Conservation (phyloP, 2,797 vertebrate species). For the Amazonetta brasiliensis region DNA sequence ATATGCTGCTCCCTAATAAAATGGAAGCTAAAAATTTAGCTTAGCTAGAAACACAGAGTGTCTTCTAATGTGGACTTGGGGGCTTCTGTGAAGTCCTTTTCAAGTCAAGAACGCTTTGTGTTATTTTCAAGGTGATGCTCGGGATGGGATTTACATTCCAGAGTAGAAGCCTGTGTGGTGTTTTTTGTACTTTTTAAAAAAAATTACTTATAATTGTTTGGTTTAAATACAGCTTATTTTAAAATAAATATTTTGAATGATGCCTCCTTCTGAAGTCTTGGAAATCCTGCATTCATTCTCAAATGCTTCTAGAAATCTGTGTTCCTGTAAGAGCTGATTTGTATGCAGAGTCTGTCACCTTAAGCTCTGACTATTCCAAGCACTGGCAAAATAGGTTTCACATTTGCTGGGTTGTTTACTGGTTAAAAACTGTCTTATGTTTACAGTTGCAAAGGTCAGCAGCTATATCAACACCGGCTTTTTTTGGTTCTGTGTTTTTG, state of each 20-base stretch:
- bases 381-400: conserved; percentile 36
- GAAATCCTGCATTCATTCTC: background rate
- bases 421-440: conserved; percentile 64
- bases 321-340: conserved; percentile 31
- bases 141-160: background rate
- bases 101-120: background rate
- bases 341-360: conserved; percentile 45
- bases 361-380: conserved; percentile 32
- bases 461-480: conserved; percentile 37
- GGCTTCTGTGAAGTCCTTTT: background rate
- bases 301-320: background rate
- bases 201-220: background rate
- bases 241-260: background rate
- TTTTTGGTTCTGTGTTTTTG: background rate
- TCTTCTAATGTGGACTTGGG: rapidly evolving
- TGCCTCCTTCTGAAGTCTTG: background rate
- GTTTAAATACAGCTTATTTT: background rate
- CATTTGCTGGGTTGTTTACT: conserved; percentile 64
- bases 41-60: background rate
- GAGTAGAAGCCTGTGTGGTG: background rate
- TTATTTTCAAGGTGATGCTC: background rate
- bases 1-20: background rate
- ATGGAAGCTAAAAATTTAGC: background rate
- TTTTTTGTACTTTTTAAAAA: background rate
- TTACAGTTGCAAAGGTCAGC: conserved; percentile 64